A percentile compares a stretch with the other conserved stretches of the same genome.
phyloP scores from a whole-genome alignment of 37 sponge, comb jelly and placozoan species.

The Aplysina aerophoba region DNA sequence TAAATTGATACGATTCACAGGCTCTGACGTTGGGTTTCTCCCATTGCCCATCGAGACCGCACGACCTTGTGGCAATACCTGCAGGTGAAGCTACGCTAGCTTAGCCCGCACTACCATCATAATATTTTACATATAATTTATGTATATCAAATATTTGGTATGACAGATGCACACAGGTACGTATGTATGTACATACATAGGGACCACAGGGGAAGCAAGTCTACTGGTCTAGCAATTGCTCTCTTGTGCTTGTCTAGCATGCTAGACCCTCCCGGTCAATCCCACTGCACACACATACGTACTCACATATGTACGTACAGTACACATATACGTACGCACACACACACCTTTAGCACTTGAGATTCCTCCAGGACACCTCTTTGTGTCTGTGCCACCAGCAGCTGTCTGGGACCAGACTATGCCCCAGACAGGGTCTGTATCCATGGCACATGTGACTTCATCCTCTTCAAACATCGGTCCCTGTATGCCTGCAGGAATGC shows the following conservation, averaged over 20 bases:
- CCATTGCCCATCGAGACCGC: neutral
- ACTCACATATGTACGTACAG: neutral
- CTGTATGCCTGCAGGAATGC: too few relatives aligned
- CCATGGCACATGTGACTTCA: neutral
- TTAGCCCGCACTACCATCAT: too few relatives aligned
- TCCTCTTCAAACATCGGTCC: too few relatives aligned
- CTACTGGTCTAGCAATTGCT: too few relatives aligned
- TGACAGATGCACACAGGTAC: too few relatives aligned
- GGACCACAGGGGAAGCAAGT: too few relatives aligned
- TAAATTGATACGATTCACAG: neutral
- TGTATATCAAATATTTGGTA: too few relatives aligned
- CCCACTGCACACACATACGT: neutral
- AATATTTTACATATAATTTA: too few relatives aligned
- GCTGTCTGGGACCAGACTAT: neutral
- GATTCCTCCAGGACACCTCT: constrained; percentile 22
- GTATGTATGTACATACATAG: too few relatives aligned
- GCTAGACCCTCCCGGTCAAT: too few relatives aligned
- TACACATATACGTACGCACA: neutral
- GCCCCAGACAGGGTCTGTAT: neutral
- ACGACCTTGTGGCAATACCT: neutral
- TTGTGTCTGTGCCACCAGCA: neutral
- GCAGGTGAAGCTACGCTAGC: neutral
- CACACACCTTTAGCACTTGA: neutral
- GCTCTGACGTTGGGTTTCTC: neutral
- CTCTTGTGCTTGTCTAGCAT: too few relatives aligned